A percentile compares a stretch with the other conserved stretches of the same genome.
Conservation (phyloP, 2,797 vertebrate species). For the Chloroceryle inda region DNA sequence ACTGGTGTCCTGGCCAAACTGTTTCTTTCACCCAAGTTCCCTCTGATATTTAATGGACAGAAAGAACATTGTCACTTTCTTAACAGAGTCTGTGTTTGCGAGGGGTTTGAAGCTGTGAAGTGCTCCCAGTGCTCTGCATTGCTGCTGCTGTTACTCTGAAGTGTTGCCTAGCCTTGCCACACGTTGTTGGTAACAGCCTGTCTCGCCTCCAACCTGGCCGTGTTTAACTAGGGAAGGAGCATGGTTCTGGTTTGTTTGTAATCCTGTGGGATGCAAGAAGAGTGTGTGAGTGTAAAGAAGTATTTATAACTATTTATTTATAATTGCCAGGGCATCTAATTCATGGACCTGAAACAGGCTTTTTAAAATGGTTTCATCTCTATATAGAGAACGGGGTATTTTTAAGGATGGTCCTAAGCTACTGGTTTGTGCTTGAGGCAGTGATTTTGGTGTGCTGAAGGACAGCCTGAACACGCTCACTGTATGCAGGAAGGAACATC, state of each 20-base stretch:
- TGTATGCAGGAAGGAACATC: background rate
- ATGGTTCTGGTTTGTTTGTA: slow-evolving; percentile 17
- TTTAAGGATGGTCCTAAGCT: background rate
- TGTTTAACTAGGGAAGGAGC: background rate
- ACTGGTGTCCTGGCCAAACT: background rate
- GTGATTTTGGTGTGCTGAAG: background rate
- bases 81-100: background rate
- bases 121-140: background rate
- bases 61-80: background rate
- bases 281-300: background rate
- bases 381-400: background rate
- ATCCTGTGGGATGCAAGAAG: background rate
- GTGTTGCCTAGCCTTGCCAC: background rate
- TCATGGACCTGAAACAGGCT: background rate
- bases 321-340: background rate
- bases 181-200: background rate
- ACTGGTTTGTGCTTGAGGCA: background rate
- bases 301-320: slow-evolving; percentile 74
- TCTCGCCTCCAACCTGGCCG: background rate
- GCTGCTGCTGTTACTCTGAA: background rate
- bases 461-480: background rate
- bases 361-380: background rate
- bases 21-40: background rate
- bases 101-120: slow-evolving; percentile 43
- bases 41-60: background rate